phyloP scores from a whole-genome alignment of 1,140 invertebrate genomes.

The Portunus trituberculatus region DNA sequence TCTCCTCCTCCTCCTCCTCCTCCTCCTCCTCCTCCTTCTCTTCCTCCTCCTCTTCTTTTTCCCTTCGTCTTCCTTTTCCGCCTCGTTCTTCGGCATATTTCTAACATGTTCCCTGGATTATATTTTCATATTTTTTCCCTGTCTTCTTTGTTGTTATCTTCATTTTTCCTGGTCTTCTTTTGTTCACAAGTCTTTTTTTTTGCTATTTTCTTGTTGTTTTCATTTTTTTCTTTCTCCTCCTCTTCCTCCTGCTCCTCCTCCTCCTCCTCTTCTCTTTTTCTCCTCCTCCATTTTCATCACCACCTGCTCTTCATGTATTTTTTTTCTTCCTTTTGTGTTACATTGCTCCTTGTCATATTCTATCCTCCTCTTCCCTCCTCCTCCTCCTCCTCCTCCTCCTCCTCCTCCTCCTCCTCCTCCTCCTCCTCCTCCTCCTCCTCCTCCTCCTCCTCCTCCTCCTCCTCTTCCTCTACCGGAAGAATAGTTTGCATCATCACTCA shows the following conservation, averaged over 20 bases:
- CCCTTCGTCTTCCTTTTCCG: background rate
- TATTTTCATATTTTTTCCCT: background rate
- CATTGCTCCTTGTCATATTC: too few relatives aligned
- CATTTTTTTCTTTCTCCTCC: background rate
- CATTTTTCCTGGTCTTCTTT: background rate
- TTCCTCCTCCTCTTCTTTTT: too few relatives aligned
- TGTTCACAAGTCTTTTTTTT: background rate
- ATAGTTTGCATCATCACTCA: too few relatives aligned
- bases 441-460: too few relatives aligned
- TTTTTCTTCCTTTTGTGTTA: too few relatives aligned
- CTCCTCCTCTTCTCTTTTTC: too few relatives aligned
- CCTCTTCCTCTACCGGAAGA: too few relatives aligned
- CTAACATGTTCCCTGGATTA: background rate
- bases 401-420: background rate
- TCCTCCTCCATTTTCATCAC: too few relatives aligned
- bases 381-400: background rate
- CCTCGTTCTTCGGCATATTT: background rate
- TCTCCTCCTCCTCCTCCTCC: background rate
- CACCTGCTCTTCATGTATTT: too few relatives aligned
- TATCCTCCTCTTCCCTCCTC: background rate
- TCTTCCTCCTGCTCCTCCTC: constrained; percentile 42
- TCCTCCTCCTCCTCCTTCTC: background rate
- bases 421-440: background rate
- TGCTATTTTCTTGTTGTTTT: background rate
- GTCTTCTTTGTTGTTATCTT: background rate